Evolutionary conservation across 2,113 vertebrate genomes (phyloP).

Genomic region (Crypturellus undulatus): DNA sequence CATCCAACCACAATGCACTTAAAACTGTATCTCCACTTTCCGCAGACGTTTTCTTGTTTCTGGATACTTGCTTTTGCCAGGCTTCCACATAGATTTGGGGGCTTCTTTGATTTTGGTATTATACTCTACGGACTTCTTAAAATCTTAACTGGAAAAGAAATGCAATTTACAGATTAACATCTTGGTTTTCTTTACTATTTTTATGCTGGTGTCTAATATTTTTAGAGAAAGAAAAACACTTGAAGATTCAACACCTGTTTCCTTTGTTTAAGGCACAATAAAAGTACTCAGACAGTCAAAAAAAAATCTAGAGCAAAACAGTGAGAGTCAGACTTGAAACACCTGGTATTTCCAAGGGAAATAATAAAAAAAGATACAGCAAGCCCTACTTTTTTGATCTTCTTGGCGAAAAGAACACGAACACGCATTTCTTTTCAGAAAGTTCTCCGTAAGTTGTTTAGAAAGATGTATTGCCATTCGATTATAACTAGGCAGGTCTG

Average conservation of each 20-base stretch:
- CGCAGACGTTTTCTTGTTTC: neutral
- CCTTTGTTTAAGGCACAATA: slow-evolving; percentile 5
- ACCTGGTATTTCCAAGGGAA: slow-evolving; percentile 27
- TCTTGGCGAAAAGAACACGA: neutral
- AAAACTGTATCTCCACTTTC: neutral
- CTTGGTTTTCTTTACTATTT: slow-evolving; percentile 10
- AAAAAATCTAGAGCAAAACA: neutral
- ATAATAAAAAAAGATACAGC: neutral
- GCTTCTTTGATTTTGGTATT: neutral
- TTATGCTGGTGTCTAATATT: neutral
- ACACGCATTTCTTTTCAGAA: slow-evolving; percentile 18
- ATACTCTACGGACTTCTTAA: neutral
- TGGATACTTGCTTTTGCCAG: neutral
- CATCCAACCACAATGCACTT: neutral
- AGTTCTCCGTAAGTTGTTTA: neutral
- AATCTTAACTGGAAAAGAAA: neutral
- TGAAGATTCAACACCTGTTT: neutral
- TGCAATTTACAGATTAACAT: neutral
- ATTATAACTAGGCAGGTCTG: slow-evolving; percentile 8
- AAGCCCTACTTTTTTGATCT: neutral
- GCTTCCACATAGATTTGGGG: neutral
- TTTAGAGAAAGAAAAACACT: neutral
- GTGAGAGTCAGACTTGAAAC: neutral
- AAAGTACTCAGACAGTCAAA: neutral
- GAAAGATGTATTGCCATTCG: neutral